Conservation (phyloP, 1,140 invertebrate species). For the Atta texana region DNA sequence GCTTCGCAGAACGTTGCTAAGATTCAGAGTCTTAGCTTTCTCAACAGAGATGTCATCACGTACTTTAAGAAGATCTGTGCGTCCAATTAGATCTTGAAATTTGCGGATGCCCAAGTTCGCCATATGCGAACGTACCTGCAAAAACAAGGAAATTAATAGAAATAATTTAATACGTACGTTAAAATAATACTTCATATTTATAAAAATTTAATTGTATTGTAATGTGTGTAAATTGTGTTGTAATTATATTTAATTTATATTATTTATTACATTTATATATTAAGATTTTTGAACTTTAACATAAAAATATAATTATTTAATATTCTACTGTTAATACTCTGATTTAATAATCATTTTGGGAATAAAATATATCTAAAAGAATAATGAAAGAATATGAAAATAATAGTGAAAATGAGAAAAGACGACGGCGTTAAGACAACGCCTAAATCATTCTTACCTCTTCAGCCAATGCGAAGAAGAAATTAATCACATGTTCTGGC, state of each 20-base stretch:
- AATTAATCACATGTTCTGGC: conserved; percentile 99
- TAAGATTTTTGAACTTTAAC: background rate
- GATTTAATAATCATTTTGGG: conserved; percentile 5
- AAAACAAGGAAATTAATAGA: conserved; percentile 33
- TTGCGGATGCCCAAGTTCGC: conserved; percentile 95
- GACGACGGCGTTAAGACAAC: background rate
- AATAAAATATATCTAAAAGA: background rate
- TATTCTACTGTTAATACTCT: background rate
- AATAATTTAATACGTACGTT: background rate
- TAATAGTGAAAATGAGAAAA: background rate
- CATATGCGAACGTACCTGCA: conserved; percentile 94
- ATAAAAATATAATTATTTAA: background rate
- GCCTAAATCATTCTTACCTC: conserved; percentile 89
- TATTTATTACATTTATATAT: background rate
- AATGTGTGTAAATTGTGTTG: too few species aligned
- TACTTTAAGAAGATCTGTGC: conserved; percentile 95
- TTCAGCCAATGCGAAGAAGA: conserved; percentile 98
- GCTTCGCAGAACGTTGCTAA: conserved; percentile 94
- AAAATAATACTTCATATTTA: conserved; percentile 17
- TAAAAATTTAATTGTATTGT: conserved; percentile 5
- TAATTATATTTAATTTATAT: background rate
- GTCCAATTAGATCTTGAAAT: conserved; percentile 97
- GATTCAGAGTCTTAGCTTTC: conserved; percentile 95
- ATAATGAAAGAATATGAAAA: background rate
- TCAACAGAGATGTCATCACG: conserved; percentile 85